Base-by-base conservation (phyloP, 2,797 vertebrate genomes). In the Hydrolagus colliei region DNA sequence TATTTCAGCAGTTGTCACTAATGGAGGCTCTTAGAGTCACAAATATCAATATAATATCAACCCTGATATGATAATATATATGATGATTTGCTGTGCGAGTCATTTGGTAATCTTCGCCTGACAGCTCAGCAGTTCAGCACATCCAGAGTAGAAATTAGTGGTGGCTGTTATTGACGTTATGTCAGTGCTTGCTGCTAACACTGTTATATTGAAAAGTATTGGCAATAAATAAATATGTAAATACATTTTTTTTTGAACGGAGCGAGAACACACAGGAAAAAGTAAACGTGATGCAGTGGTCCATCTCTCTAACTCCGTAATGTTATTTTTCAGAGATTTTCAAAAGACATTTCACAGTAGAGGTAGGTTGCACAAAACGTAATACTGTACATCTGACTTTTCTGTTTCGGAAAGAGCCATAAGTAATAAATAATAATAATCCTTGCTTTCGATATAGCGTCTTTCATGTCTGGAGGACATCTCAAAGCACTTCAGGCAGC, bases 171-270 rank as follows among this genome's bases (percentile, higher is more conserved):
- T 77, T 77, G 75, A 59, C 75, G n/a, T 59, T 76, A 76, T 76
- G 74, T 59, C 41, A 77, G 16, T 61, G 20, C 41, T n/a, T 61
- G n/a, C 41, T 77, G 6, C 52, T 59, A 77, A 61, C 52, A 52
- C 52, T 77, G 75, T 77, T 77, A 77, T 77, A 77, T 77, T n/a
- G 75, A 59, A 77, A 77, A 77, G 61, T 77, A 11, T 59, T 77
- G 18, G 18, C 75, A 77, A 77, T 77, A 61, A 77, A 77, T 77
- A 61, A 77, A 77, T 77, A 77, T 10, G 61, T 77, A 52, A 52
- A 75, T 75, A 75, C 35, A 52, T 75, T 41, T 59, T 20, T 20
- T 18, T 59, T 52, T 52, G 20, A 41, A 9, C 20, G 20, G 9
- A 61, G 75, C 61, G 9, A 20, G 12, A 59, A 77, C 20, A 18